Evolutionary conservation across 1,140 invertebrate species (phyloP).

Genomic region (Danaus plexippus): DNA sequence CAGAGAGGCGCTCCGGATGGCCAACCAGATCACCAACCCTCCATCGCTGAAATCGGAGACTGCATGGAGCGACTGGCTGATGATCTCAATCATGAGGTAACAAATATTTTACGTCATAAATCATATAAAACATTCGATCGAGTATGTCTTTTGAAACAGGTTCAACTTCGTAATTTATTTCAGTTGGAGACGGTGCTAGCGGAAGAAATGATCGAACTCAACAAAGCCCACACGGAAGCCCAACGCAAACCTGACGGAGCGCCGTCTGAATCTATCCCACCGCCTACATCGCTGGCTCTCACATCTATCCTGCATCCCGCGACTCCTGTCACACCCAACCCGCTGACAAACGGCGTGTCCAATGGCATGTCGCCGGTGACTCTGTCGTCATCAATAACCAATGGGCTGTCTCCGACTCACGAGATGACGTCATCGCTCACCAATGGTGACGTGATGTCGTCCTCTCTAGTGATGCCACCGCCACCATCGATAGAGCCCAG

Average conservation of each 20-base stretch:
- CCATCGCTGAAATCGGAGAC: slow-evolving; percentile 88
- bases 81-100: slow-evolving; percentile 81
- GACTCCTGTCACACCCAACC: slow-evolving; percentile 27
- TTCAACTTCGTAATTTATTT: slow-evolving; percentile 10
- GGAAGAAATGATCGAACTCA: slow-evolving; percentile 60
- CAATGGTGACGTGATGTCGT: slow-evolving; percentile 49
- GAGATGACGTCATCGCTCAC: slow-evolving; percentile 22
- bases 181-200: slow-evolving; percentile 65
- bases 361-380: slow-evolving; percentile 11
- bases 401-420: slow-evolving; percentile 30
- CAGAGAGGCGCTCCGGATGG: slow-evolving; percentile 68
- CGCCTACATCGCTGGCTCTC: slow-evolving; percentile 52
- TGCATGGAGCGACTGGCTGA: slow-evolving; percentile 87
- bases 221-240: slow-evolving; percentile 47
- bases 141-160: too few relatives aligned
- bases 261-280: slow-evolving; percentile 52
- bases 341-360: slow-evolving; percentile 18
- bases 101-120: background rate
- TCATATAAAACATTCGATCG: too few relatives aligned
- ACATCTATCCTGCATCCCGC: slow-evolving; percentile 45
- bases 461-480: slow-evolving; percentile 51
- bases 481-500: slow-evolving; percentile 32
- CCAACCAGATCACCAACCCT: slow-evolving; percentile 75
- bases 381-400: slow-evolving; percentile 32
- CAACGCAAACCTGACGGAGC: slow-evolving; percentile 62